These are phyloP conservation scores for Carposina sasakii DNA, from an alignment of 1,140 invertebrate species.

Conservation along the genomic window DNA sequence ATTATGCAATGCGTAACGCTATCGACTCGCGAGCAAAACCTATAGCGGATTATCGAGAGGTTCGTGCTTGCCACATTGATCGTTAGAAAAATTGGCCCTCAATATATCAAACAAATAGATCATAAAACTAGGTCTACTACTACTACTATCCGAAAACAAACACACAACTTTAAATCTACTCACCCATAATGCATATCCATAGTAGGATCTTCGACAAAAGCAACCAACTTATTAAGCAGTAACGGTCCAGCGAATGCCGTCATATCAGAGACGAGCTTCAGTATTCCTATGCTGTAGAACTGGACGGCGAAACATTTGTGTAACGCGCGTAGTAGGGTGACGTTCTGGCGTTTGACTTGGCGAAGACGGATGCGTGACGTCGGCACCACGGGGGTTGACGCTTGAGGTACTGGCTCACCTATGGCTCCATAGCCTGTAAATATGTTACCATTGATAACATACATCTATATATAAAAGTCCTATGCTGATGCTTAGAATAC, in stretches of 20 bases:
- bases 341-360: constrained; percentile 62
- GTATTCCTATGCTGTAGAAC: constrained; percentile 91
- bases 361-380: constrained; percentile 46
- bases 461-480: too few relatives aligned
- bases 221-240: constrained; percentile 87
- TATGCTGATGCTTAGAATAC: too few relatives aligned
- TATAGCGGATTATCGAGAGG: too few relatives aligned
- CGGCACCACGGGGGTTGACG: constrained; percentile 51
- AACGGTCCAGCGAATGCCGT: constrained; percentile 91
- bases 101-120: too few relatives aligned
- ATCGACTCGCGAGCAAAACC: too few relatives aligned
- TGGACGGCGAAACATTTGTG: constrained; percentile 88
- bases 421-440: constrained; percentile 56
- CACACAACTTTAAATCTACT: too few relatives aligned
- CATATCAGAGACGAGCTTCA: constrained; percentile 89
- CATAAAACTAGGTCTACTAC: too few relatives aligned
- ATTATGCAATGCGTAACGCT: too few relatives aligned
- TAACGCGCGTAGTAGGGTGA: constrained; percentile 82
- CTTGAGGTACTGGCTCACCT: constrained; percentile 39
- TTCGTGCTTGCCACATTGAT: too few relatives aligned
- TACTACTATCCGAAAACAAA: too few relatives aligned
- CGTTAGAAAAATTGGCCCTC: too few relatives aligned
- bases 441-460: too few relatives aligned
- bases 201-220: constrained; percentile 83
- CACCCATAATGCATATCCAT: constrained; percentile 78